These are phyloP conservation scores for Dendronephthya gigantea DNA, from an alignment of 64 coral and sea anemone species.

Conservation along the genomic window DNA sequence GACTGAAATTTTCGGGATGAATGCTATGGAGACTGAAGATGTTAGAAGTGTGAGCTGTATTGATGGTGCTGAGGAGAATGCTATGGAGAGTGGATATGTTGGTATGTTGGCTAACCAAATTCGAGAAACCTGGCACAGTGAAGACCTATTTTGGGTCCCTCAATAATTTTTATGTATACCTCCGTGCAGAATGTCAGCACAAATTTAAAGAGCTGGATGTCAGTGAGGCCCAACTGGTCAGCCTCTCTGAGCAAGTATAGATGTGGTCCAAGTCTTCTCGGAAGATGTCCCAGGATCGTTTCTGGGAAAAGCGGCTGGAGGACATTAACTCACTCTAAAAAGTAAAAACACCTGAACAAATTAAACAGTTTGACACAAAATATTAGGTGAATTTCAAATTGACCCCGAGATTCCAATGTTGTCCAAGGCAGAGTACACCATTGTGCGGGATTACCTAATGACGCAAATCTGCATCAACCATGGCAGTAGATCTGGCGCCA, in stretches of 20 bases:
- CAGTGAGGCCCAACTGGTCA: not conserved
- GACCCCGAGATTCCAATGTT: not conserved
- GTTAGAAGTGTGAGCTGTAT: too few relatives aligned
- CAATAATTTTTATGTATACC: not conserved
- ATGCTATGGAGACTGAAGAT: too few relatives aligned
- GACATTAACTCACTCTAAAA: too few relatives aligned
- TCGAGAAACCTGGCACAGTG: not conserved
- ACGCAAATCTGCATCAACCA: not conserved
- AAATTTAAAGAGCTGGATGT: not conserved
- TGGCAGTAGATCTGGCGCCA: not conserved
- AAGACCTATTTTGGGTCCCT: not conserved
- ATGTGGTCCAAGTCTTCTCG: not conserved
- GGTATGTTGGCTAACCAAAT: not conserved
- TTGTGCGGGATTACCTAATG: not conserved
- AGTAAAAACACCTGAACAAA: not conserved
- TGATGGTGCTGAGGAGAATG: not conserved
- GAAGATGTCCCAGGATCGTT: not conserved
- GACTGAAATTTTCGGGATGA: too few relatives aligned
- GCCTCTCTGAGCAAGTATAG: not conserved
- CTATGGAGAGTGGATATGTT: not conserved
- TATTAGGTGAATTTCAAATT: not conserved
- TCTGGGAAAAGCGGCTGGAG: slow-evolving; percentile 7
- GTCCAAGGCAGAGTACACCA: not conserved
- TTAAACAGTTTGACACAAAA: not conserved
- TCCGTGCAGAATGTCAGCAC: not conserved